Evolutionary conservation across 2,888 invertebrate species (phyloP), one percentile per base, ranked within the genome.

Genomic region (Drosophila phalerata): DNA sequence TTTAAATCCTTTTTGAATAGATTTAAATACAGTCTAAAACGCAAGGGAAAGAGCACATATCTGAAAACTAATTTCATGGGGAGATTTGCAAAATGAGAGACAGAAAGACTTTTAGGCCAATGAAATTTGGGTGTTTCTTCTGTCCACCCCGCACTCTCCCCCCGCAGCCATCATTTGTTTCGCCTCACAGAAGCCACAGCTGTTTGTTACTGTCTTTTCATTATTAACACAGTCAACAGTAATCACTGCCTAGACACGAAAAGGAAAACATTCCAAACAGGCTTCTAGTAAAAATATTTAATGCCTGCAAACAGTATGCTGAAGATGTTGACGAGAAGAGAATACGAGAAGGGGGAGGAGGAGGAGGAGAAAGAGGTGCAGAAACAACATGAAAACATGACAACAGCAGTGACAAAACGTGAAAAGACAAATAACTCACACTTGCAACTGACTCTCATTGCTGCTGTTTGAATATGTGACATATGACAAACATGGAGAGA

Each of bases 361-460:
- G 49, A 28, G 22, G 58, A 48, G 49, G 42, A 15, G 11, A 34
- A 43, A 17, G 32, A 47, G 55, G 19, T 17, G 43, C 34, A 53
- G 42, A 52, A 63, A 73, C 74, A 87, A 82, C 82, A 79, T 62
- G 78, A 73, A 62, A 84, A 81, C 85, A 70, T 74, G 83, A 79
- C 86, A 77, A 82, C 69, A 82, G 70, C 81, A 83, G 80, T 81
- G 86, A 80, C 86, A 85, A 75, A 77, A 69, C 70, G 69, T 77
- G 64, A 77, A 77, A 85, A 85, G 86, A 83, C 88, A 83, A 83
- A 83, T 88, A 83, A 77, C 83, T 85, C 88, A 88, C 84, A 85
- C 83, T 85, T 80, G 77, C 68, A 83, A 80, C 73, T 60, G 75
- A 66, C 79, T 69, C 79, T 74, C 58, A 55, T 55, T 69, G 74